Conservation (phyloP, 2,113 vertebrate genomes). For the Dinomys branickii region DNA sequence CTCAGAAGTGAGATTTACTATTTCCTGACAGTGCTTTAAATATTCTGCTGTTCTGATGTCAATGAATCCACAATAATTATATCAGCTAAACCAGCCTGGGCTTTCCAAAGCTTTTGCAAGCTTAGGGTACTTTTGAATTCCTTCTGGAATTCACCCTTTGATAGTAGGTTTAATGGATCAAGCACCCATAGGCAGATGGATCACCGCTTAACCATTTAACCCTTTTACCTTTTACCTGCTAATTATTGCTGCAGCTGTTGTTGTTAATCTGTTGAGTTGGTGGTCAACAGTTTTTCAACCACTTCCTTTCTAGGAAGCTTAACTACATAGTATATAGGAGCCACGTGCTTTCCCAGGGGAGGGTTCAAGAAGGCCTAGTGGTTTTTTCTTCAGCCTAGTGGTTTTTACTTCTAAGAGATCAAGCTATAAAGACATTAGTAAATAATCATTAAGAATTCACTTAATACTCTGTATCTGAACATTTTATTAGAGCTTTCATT, state of each 20-base stretch:
- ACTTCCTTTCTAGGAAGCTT: slow-evolving; percentile 59
- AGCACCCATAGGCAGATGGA: slow-evolving; percentile 35
- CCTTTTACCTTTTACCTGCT: slow-evolving; percentile 51
- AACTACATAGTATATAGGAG: slow-evolving; percentile 57
- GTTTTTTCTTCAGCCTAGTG: slow-evolving; percentile 56
- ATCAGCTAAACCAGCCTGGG: slow-evolving; percentile 73
- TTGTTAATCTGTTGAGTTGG: slow-evolving; percentile 10
- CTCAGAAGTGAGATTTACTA: slow-evolving; percentile 76
- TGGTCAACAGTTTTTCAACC: not conserved
- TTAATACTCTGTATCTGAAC: slow-evolving; percentile 61
- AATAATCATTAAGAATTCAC: slow-evolving; percentile 59
- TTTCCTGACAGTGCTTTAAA: slow-evolving; percentile 80
- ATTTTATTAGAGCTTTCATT: slow-evolving; percentile 51
- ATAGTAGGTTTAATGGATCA: slow-evolving; percentile 56
- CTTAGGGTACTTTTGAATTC: slow-evolving; percentile 59
- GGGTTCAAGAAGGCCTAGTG: slow-evolving; percentile 35
- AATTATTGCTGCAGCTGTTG: slow-evolving; percentile 39
- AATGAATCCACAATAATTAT: slow-evolving; percentile 80
- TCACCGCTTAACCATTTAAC: slow-evolving; percentile 62
- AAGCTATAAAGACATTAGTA: slow-evolving; percentile 66
- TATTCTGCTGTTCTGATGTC: slow-evolving; percentile 78
- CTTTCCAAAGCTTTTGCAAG: slow-evolving; percentile 73
- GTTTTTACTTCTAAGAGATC: slow-evolving; percentile 67
- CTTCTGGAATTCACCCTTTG: slow-evolving; percentile 57
- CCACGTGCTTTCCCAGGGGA: slow-evolving; percentile 23